Conservation (phyloP, 2,888 invertebrate species). For the Watsonalla cultraria region DNA sequence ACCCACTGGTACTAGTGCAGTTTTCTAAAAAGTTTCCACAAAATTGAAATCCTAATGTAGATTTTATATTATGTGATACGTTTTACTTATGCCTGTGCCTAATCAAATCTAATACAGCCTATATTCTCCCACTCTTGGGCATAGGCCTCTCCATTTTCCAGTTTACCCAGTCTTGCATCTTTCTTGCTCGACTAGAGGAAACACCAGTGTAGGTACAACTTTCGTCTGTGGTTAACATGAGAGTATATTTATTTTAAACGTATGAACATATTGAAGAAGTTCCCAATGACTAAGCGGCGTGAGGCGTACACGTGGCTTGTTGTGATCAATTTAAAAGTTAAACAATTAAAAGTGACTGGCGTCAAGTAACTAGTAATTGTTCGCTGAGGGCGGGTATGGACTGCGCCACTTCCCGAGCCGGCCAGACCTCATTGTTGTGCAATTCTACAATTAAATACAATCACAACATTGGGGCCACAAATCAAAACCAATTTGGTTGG, state of each 20-base stretch:
- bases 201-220: no score
- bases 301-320: slow-evolving; percentile 14
- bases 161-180: no score
- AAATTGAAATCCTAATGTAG: no score
- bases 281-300: slow-evolving; percentile 22
- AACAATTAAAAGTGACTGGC: slow-evolving; percentile 35
- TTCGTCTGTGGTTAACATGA: no score
- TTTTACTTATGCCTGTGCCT: no score
- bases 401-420: slow-evolving; percentile 18
- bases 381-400: slow-evolving; percentile 14
- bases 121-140: no score
- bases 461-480: slow-evolving; percentile 38
- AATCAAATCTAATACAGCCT: no score
- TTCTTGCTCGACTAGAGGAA: no score
- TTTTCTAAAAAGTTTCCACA: neutral
- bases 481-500: slow-evolving; percentile 44
- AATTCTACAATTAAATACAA: slow-evolving; percentile 49
- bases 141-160: no score
- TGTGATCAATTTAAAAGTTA: slow-evolving; percentile 33
- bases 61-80: no score
- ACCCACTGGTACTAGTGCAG: neutral
- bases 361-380: slow-evolving; percentile 35
- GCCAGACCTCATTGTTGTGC: slow-evolving; percentile 34
- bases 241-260: no score
- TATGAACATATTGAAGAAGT: slow-evolving; percentile 4